Evolutionary conservation across 1,140 invertebrate species (phyloP), one percentile per base, ranked within the genome.

Genomic region (Listronotus oregonensis): DNA sequence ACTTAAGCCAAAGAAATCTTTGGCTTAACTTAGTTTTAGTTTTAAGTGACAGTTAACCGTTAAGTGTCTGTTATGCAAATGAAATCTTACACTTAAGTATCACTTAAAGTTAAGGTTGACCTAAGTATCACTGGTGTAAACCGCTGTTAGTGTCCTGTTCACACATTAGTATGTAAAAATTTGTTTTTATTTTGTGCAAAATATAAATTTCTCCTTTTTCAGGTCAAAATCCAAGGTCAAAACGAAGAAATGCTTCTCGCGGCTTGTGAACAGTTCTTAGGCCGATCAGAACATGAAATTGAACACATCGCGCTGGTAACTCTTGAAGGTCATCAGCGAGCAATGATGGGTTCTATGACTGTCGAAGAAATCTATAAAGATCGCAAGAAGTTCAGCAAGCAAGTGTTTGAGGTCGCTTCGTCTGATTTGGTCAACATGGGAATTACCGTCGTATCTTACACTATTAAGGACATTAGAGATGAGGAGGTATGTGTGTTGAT

Each of bases 321-420:
- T 44, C 81, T 99, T 17, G 96, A 99, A 82, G 96, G 96, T 67
- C 96, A 99, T 80, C 96, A 99, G 82, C 83, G 96, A 70, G 96
- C 96, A 64, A 98, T 98, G 62, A 99, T 99, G 96, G 96, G 96
- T 8, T 95, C 94, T 66, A 98, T 98, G 96, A 97, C 95, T 37
- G 96, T 99, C 10, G 96, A 98, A 84, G 96, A 98, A 84, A 98
- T 99, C 77, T 99, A 98, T 81, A 98, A 98, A 80, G 96, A 98
- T 79, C 86, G 97, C 49, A 98, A 99, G 83, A 98, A 98, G 81
- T 99, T 99, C 81, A 97, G 95, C 68, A 97, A 97, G 80, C 93
- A 97, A 83, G 94, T 97, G 3, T 96, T 96, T 73, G 93, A 96
- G 83, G 94, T 95, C 9, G 92, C 92, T 9, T 96, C 94, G 15